Conservation (phyloP, 2,797 vertebrate genomes). For the Helarctos malayanus region DNA sequence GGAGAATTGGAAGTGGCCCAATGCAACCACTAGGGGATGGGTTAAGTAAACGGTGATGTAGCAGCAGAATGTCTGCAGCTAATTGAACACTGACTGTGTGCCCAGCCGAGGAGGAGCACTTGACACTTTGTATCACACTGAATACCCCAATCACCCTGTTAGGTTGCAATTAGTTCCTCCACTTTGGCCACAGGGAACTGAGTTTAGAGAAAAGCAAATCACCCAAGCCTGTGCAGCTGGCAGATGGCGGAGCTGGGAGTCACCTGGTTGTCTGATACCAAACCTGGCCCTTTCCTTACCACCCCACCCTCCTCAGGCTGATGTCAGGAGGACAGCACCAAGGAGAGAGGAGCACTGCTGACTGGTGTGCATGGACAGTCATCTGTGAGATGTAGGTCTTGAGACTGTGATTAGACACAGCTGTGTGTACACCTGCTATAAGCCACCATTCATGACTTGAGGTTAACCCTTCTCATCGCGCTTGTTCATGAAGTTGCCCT, state of each 20-base stretch:
- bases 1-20: background rate
- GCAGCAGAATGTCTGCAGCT: background rate
- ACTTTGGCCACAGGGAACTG: background rate
- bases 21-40: background rate
- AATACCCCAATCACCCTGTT: background rate
- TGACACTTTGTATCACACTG: too few relatives aligned
- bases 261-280: background rate
- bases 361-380: accelerated
- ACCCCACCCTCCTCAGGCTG: background rate
- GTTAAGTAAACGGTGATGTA: background rate
- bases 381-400: background rate
- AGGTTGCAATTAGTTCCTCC: background rate
- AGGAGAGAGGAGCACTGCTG: background rate
- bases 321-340: background rate
- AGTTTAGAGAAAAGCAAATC: background rate
- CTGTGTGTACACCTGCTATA: accelerated
- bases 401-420: background rate
- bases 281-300: background rate
- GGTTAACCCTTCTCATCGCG: background rate
- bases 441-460: background rate
- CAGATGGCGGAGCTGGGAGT: background rate
- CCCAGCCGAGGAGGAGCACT: background rate
- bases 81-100: background rate
- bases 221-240: background rate
- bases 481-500: background rate